Base-by-base conservation (phyloP, 2,797 vertebrate species). In the Brachymystax lenok region DNA sequence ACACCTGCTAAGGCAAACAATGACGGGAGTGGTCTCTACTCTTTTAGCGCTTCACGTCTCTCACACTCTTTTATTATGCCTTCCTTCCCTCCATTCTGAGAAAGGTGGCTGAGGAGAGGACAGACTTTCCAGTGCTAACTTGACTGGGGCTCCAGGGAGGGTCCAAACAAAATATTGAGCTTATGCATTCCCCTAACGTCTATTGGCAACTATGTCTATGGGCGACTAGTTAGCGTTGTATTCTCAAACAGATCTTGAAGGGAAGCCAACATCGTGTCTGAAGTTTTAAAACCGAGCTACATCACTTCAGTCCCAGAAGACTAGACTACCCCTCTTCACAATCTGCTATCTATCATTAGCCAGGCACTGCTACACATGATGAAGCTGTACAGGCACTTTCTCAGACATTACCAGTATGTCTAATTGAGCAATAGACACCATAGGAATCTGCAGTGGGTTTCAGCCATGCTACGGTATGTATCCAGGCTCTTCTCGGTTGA, bases 1-100 rank as follows among this genome's bases (percentile, higher is more conserved):
- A 82, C 85, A 85, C 83, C 87, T 84, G 85, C 77, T 76, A 69
- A 61, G 74, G 40, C 66, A 81, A 24, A 80, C 78, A 75, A 78
- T 74, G 54, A 73, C 21, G 61, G 59, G 73, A 66, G 21, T 14
- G 64, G 10, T 5, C 72, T 61, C 19, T 54, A 27, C 59, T 74
- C 10, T 50, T 5, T 69, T 35, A 19, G 17, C n/a, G 19, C 19
- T 50, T 70, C 40, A 51, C n/a, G 0, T 50, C 40, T 46, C 17
- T 51, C 40, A 5, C 30, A 5, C 35, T 54, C 30, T 40, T 74
- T 33, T 16, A 14, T 56, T 46, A 46, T 46, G 10, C 40, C 70
- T 51, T 10, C 51, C 70, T 54, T 46, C 40, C 40, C n/a, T 71
- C 51, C 27, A 28, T 54, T 24, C 24, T 17, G 71, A 54, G 8